Base-by-base conservation (phyloP, 2,113 vertebrate genomes). In the Heliornis fulica region DNA sequence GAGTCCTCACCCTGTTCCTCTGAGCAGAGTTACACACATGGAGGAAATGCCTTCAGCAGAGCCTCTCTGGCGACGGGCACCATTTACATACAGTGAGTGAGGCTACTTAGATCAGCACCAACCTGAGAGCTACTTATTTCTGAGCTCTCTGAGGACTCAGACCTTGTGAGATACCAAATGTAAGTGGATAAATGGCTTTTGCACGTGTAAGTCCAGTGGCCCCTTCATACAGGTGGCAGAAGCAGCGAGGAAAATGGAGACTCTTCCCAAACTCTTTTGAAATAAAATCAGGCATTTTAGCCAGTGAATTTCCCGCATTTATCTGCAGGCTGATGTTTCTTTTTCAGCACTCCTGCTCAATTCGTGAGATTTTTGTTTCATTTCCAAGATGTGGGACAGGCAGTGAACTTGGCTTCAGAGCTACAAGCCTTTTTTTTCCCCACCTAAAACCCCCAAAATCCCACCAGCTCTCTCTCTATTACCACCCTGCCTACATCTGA, bases 71-170 rank as follows among this genome's bases (percentile, higher is more conserved):
- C 3, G 16, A 66, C 1, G 0, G 74, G 93, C 61, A 53, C 81
- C 90, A 36, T 93, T 96, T 95, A 59, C 89, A 81, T 78, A 9
- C 1, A 90, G 50, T 0, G 1, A 94, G 51, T 0, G 1, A 85
- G 87, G 81, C 84, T 78, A 13, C 77, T 95, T 88, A 95, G 90
- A 59, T 36, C 53, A 92, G 71, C 90, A 88, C 88, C 85, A 94
- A 83, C 76, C 76, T 21, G 36, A 92, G 94, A 96, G 90, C 92
- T 93, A 60, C 93, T 95, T 96, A 96, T 89, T 93, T 65, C 93
- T 89, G 85, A 95, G 93, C 85, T 83, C 92, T 70, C 83, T 86
- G 71, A 88, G 76, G 69, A 71, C 56, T 93, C 59, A 40, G 38
- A 54, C 79, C 79, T 83, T 53, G 69, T 7, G 23, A 87, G 60